Evolutionary conservation across 2,113 vertebrate genomes (phyloP), one percentile per base, ranked within the genome.

Genomic region (Chamaetylas fuelleborni): DNA sequence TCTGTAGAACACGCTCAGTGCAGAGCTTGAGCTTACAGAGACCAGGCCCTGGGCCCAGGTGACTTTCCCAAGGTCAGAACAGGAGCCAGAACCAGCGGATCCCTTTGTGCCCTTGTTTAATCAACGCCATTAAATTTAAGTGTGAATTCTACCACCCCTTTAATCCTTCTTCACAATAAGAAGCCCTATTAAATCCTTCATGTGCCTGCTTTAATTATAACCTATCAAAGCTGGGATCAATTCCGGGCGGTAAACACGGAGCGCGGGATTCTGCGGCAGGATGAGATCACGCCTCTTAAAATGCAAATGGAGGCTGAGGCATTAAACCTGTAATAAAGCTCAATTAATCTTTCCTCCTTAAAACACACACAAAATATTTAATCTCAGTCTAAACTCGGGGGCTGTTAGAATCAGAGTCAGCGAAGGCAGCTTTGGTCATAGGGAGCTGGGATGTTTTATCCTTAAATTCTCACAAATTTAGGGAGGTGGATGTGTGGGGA

Each of bases 271-370:
- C 90, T 67, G 90, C 28, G 29, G 90, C 82, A 40, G 88, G 90
- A 87, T 92, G 94, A 94, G 95, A 92, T 96, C 88, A 88, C 48
- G 25, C 81, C 94, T 96, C 96, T 96, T 86, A 94, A 96, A 95
- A 97, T 97, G 96, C 94, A 97, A 97, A 97, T 88, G 58, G 88
- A 81, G 86, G 29, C 81, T 58, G 36, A 51, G 57, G 80, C 93
- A 92, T 92, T 96, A 97, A 97, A 95, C 90, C 94, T 92, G 45
- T 82, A 96, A 97, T 96, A 97, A 96, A 91, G 93, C 92, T 93
- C 96, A 91, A 97, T 97, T 97, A 96, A 93, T 96, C 96, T 93
- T 86, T 86, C 67, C 82, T 72, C 65, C 60, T 90, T 88, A 92
- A 97, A 97, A 92, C 61, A 89, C 62, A 92, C 79, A 74, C 65